Base-by-base conservation (phyloP, 1,140 invertebrate genomes). In the Stegodyphus dumicola region DNA sequence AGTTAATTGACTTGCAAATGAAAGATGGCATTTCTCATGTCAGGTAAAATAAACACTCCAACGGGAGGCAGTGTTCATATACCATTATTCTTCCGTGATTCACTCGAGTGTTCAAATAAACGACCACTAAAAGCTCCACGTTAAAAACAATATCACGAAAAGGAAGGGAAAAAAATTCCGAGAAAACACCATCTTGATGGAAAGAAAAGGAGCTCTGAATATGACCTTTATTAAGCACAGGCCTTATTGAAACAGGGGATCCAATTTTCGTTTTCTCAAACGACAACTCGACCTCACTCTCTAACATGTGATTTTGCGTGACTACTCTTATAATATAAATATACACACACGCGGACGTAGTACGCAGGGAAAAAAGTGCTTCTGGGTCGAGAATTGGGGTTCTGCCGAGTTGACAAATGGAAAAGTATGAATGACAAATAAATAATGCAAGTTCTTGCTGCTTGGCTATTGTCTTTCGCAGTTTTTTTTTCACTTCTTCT, bases 391-490 rank as follows among this genome's bases (percentile, higher is more conserved):
- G 54, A 73, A 18, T 73, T 81, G 78, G 78, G 70, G 9, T 56
- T n/a, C 56, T 64, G 78, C 78, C 66, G 69, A 81, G 51, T 54
- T 81, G 78, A 71, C 78, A 60, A 73, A 70, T 70, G 77, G 67
- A 70, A 67, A 71, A 79, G 78, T 73, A 73, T 73, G 69, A 64
- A 73, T 71, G 69, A 81, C 70, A 73, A 81, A 81, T 81, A 81
- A 81, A 81, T 81, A 81, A 81, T 81, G 78, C 78, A 81, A 18
- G 51, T 2, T 33, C 33, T 33, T 33, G 33, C 33, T 33, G 33
- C 33, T 33, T 33, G 33, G 33, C 33, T 3, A 33, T 33, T 33
- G 33, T 33, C 33, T 33, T 33, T 3, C 33, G 33, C 33, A 33
- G 33, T 33, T 33, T 33, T 33, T 33, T 33, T 33, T 33, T 33